Conservation (phyloP, 2,888 invertebrate species). For the Melieria crassipennis region DNA sequence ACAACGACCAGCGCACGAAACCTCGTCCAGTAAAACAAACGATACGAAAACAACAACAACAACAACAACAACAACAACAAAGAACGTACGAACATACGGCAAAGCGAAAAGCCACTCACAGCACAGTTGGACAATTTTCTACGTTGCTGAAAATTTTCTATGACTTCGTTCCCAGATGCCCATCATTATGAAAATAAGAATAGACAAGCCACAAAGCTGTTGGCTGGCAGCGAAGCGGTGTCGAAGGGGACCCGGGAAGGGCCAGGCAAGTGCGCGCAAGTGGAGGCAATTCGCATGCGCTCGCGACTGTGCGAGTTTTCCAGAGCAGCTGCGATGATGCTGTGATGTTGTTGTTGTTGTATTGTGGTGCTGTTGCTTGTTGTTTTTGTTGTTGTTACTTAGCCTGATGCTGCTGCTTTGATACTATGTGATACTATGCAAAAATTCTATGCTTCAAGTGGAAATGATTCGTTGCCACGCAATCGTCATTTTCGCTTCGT, state of each 20-base stretch:
- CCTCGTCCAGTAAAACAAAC: too few relatives aligned
- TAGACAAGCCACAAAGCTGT: not conserved
- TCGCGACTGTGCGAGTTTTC: conserved; percentile 2
- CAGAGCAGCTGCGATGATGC: not conserved
- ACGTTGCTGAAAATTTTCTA: not conserved
- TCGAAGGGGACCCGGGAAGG: not conserved
- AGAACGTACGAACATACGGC: not conserved
- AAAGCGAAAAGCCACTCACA: not conserved
- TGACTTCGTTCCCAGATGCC: conserved; percentile 23
- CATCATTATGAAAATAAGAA: conserved; percentile 36
- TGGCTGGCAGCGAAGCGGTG: not conserved
- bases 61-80: not conserved
- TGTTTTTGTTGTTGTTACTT: not conserved
- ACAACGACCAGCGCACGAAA: too few relatives aligned
- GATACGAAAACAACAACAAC: not conserved
- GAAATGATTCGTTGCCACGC: conserved; percentile 38
- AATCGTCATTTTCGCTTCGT: conserved; percentile 34
- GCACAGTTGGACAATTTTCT: not conserved
- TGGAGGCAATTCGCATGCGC: conserved; percentile 2
- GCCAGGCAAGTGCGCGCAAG: conserved; percentile 1
- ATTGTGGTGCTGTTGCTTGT: conserved; percentile 7
- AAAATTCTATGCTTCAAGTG: conserved; percentile 11
- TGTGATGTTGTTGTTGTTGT: not conserved
- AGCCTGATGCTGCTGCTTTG: not conserved
- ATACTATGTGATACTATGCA: conserved; percentile 25